These are phyloP conservation scores for Spizaetus ornatus DNA, from an alignment of 2,113 vertebrate genomes.

Conservation along the genomic window DNA sequence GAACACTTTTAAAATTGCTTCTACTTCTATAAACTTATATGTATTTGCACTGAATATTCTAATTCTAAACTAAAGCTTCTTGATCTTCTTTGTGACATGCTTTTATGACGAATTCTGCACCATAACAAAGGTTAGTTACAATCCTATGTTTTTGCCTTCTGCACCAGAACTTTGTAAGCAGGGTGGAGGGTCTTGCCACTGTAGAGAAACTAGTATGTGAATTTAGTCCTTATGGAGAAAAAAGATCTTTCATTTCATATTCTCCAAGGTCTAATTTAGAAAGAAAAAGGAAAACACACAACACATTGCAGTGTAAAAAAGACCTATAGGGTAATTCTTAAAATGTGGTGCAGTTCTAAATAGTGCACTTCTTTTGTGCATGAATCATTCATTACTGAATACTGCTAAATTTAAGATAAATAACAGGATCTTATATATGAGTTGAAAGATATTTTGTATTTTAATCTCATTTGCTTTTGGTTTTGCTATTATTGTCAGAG, in stretches of 20 bases:
- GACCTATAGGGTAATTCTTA: not conserved
- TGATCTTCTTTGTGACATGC: not conserved
- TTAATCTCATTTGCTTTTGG: not conserved
- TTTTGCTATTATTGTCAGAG: not conserved
- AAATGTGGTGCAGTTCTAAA: not conserved
- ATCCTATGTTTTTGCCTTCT: not conserved
- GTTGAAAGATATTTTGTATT: not conserved
- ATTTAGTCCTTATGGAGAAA: not conserved
- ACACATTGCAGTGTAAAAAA: not conserved
- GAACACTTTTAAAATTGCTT: not conserved
- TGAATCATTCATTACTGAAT: not conserved
- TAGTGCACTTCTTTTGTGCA: not conserved
- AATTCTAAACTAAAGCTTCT: not conserved
- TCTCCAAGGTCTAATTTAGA: not conserved
- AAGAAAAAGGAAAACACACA: not conserved
- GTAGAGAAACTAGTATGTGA: not conserved
- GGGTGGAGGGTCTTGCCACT: not conserved
- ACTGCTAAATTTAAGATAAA: not conserved
- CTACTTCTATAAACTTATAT: not conserved
- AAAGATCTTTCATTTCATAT: not conserved
- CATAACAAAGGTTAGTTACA: not conserved
- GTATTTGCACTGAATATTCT: not conserved
- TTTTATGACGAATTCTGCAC: not conserved
- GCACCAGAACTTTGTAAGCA: not conserved
- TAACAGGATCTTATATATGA: not conserved